Evolutionary conservation across 1,140 invertebrate genomes (phyloP).

Genomic region (Acromyrmex heyeri): DNA sequence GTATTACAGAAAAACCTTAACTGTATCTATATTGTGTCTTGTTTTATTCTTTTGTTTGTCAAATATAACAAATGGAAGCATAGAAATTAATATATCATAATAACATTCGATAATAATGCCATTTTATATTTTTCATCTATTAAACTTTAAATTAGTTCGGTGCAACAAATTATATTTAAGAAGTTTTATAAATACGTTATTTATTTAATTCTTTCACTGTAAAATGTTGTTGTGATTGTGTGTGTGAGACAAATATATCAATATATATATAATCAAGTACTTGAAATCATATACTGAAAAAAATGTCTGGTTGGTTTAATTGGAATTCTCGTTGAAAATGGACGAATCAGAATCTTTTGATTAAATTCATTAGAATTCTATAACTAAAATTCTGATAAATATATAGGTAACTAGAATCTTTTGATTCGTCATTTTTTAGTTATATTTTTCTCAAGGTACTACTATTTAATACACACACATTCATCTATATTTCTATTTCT

Average conservation of each 20-base stretch:
- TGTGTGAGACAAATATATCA: too few relatives aligned
- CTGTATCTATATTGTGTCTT: background rate
- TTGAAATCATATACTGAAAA: too few relatives aligned
- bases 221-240: background rate
- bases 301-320: too few relatives aligned
- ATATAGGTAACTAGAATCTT: too few relatives aligned
- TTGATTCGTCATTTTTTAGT: too few relatives aligned
- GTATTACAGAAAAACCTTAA: background rate
- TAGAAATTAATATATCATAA: constrained; percentile 9
- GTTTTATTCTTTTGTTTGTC: background rate
- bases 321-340: too few relatives aligned
- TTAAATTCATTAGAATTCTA: too few relatives aligned
- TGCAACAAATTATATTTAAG: background rate
- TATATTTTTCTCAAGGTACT: background rate
- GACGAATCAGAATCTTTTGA: too few relatives aligned
- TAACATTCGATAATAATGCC: background rate
- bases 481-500: background rate
- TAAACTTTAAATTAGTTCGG: background rate
- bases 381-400: too few relatives aligned
- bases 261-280: too few relatives aligned
- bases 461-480: background rate
- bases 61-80: background rate
- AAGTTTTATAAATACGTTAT: background rate
- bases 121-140: background rate
- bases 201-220: background rate